Conservation (phyloP, 2,888 invertebrate genomes). For the Sericinus montela region DNA sequence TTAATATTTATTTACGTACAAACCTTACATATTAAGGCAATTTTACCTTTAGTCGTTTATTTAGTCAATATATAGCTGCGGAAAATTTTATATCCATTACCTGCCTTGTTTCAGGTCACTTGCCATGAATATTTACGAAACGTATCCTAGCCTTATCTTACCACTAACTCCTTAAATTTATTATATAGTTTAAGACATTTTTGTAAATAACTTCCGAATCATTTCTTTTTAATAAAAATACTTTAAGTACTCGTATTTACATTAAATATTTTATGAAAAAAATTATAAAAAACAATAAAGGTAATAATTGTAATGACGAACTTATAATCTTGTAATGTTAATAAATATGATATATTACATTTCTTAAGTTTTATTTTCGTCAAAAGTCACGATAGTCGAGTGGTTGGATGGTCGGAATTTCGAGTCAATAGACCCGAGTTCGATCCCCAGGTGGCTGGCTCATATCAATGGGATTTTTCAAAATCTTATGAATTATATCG, state of each 20-base stretch:
- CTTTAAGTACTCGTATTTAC: constrained; percentile 26
- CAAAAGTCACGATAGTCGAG: no score
- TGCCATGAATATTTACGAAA: constrained; percentile 33
- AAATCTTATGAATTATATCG: no score
- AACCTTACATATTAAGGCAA: background rate
- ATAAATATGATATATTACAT: constrained; percentile 16
- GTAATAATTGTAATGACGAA: constrained; percentile 22
- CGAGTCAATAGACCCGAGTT: no score
- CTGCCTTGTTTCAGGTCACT: constrained; percentile 22
- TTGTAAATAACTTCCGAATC: constrained; percentile 30
- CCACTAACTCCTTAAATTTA: constrained; percentile 38
- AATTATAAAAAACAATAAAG: constrained; percentile 25
- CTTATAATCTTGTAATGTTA: constrained; percentile 18
- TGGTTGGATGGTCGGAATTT: no score
- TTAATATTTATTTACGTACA: background rate
- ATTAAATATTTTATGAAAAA: constrained; percentile 23
- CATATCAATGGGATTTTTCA: no score
- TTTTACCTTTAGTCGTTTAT: background rate
- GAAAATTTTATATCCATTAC: background rate
- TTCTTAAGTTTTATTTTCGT: no score
- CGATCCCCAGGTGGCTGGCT: no score
- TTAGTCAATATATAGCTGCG: background rate
- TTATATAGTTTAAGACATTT: constrained; percentile 21
- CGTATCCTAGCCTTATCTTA: constrained; percentile 43
- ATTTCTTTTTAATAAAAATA: constrained; percentile 19